Conservation (phyloP, 2,888 invertebrate species). For the Nasonovia ribisnigri region DNA sequence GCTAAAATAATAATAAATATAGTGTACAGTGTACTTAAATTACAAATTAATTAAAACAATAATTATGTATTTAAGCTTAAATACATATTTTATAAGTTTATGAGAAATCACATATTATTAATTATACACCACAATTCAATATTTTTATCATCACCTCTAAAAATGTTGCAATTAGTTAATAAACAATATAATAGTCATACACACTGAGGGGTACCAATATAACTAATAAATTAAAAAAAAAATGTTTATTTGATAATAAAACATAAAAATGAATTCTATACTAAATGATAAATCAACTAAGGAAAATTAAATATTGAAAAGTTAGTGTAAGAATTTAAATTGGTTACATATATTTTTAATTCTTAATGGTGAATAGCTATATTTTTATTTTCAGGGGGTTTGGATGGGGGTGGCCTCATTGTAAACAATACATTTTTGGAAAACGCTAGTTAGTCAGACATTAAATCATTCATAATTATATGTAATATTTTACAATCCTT, state of each 20-base stretch:
- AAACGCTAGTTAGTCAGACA: not conserved
- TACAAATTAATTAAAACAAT: no score
- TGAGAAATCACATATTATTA: not conserved
- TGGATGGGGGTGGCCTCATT: not conserved
- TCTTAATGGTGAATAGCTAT: not conserved
- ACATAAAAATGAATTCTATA: no score
- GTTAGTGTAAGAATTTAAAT: not conserved
- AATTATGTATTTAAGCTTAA: no score
- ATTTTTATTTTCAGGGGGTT: not conserved
- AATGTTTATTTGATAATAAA: no score
- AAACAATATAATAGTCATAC: not conserved
- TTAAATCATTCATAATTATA: not conserved
- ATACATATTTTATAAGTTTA: no score
- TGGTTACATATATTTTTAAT: not conserved
- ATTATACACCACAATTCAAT: not conserved
- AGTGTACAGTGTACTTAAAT: not conserved
- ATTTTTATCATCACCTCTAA: not conserved
- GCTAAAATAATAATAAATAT: not conserved
- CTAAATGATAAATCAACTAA: not conserved
- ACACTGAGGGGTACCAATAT: not conserved
- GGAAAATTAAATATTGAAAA: not conserved
- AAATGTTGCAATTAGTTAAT: not conserved
- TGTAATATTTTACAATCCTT: not conserved
- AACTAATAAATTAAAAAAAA: not conserved
- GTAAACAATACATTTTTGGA: not conserved